A percentile compares a stretch with the other conserved stretches of the same genome.
phyloP scores from a whole-genome alignment of 2,113 vertebrate species.

The Melanostigma gelatinosum region DNA sequence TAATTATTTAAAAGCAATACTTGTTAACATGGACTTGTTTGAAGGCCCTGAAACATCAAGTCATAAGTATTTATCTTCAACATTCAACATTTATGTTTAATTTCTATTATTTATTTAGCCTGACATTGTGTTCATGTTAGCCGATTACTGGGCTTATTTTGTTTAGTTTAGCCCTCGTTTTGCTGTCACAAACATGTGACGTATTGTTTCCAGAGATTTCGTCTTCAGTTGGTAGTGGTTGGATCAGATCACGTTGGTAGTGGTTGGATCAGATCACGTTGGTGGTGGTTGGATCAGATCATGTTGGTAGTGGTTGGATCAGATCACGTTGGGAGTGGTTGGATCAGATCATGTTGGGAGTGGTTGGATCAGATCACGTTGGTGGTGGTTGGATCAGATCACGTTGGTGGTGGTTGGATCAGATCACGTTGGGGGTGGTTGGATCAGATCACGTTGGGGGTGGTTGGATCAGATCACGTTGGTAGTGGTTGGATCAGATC shows the following conservation, averaged over 20 bases:
- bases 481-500: no score
- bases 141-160: no score
- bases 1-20: not conserved
- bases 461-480: not conserved
- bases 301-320: not conserved
- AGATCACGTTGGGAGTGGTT: no score
- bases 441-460: not conserved
- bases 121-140: not conserved
- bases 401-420: no score
- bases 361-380: no score
- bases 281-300: not conserved
- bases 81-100: not conserved
- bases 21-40: not conserved
- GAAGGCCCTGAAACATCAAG: not conserved
- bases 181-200: no score
- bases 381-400: no score
- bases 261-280: no score
- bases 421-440: no score
- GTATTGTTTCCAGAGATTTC: no score
- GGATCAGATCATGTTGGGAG: not conserved
- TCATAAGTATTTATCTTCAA: not conserved
- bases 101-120: not conserved
- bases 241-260: no score
- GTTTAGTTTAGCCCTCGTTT: no score
- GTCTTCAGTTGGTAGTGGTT: not conserved